Conservation (phyloP, 2,113 vertebrate species). For the Elachura formosa region DNA sequence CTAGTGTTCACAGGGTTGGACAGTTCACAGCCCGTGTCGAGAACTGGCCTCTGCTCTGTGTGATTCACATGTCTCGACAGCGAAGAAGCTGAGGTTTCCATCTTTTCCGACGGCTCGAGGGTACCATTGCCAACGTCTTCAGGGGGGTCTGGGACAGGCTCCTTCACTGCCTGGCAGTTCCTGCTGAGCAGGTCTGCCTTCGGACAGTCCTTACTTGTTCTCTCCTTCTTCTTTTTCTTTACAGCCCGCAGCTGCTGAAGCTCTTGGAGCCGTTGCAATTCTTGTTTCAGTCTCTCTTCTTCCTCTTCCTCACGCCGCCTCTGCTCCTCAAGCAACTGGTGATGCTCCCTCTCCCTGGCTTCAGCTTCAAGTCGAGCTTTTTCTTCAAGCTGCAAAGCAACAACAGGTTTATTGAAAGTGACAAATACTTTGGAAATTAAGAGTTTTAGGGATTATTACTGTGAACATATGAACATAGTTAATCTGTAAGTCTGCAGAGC, state of each 20-base stretch:
- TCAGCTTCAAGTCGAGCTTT: conserved; percentile 90
- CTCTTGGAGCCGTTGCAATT: conserved; percentile 85
- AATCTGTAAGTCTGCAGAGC: not conserved
- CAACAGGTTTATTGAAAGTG: not conserved
- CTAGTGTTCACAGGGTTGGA: conserved; percentile 32
- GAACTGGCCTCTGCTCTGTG: conserved; percentile 38
- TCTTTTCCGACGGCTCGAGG: conserved; percentile 77
- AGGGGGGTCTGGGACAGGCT: conserved; percentile 72
- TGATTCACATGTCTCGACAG: conserved; percentile 60
- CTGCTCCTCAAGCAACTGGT: conserved; percentile 79
- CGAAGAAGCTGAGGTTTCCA: conserved; percentile 70
- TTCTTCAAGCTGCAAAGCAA: conserved; percentile 83
- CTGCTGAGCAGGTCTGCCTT: conserved; percentile 64
- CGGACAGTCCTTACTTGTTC: conserved; percentile 76
- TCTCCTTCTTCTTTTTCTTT: conserved; percentile 95
- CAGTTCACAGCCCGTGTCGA: conserved; percentile 1
- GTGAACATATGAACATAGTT: not conserved
- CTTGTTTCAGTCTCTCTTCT: conserved; percentile 81
- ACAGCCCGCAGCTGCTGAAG: conserved; percentile 82
- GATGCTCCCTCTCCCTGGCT: conserved; percentile 82
- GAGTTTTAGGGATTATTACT: not conserved
- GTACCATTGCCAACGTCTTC: conserved; percentile 84
- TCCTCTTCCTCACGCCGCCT: conserved; percentile 78
- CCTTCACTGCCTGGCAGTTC: conserved; percentile 77
- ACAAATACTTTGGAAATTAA: not conserved